Conservation (phyloP, 2,113 vertebrate species). For the Elanoides forficatus region DNA sequence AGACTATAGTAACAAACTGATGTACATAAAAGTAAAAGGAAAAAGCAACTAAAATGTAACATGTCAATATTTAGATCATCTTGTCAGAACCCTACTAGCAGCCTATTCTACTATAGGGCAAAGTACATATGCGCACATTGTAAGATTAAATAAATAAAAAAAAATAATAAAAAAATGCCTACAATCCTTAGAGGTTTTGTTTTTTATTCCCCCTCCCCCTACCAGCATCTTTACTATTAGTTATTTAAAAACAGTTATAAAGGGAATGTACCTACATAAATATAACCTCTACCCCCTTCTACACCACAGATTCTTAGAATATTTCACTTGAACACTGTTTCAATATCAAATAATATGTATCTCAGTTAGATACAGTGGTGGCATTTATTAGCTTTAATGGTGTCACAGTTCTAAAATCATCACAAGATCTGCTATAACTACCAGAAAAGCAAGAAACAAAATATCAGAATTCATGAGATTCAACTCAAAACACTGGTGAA, state of each 20-base stretch:
- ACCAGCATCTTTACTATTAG: neutral
- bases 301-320: neutral
- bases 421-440: neutral
- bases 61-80: neutral
- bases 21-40: neutral
- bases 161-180: neutral
- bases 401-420: neutral
- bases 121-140: rapidly evolving
- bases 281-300: neutral
- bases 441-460: neutral
- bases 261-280: neutral
- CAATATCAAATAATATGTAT: neutral
- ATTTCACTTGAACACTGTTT: neutral
- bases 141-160: neutral
- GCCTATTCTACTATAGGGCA: neutral
- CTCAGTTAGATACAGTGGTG: neutral
- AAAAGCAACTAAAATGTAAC: neutral
- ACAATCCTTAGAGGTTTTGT: neutral
- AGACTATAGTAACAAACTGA: neutral
- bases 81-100: neutral
- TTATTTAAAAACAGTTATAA: neutral
- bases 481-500: neutral
- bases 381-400: neutral
- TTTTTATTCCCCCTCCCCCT: neutral
- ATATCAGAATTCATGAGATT: neutral